A percentile compares a stretch with the other conserved stretches of the same genome.
These are phyloP conservation scores for Plumapathes pennacea DNA, from an alignment of 92 coral and sea anemone genomes.

Conservation along the genomic window DNA sequence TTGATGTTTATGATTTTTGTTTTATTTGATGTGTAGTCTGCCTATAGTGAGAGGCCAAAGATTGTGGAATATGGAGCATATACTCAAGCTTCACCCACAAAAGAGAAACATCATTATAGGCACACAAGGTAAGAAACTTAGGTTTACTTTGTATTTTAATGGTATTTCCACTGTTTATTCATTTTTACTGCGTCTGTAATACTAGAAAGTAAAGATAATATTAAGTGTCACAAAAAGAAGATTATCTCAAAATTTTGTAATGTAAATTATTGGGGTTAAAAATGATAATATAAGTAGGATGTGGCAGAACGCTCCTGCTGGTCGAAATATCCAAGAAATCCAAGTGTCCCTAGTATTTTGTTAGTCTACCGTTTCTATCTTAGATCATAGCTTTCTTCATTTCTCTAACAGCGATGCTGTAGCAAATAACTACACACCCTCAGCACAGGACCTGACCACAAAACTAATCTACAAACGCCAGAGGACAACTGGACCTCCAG, in stretches of 20 bases:
- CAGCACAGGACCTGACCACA: slow-evolving; percentile 84
- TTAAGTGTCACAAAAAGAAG: no score
- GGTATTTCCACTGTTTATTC: no score
- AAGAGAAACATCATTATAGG: slow-evolving; percentile 82
- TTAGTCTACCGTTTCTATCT: neutral
- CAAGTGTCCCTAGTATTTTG: no score
- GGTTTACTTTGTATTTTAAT: no score
- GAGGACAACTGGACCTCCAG: slow-evolving; percentile 28
- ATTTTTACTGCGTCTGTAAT: no score
- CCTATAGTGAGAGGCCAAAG: slow-evolving; percentile 90
- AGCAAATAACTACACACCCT: slow-evolving; percentile 95
- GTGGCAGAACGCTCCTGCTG: no score
- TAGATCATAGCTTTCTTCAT: neutral
- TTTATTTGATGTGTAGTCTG: slow-evolving; percentile 82
- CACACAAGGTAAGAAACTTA: slow-evolving; percentile 81
- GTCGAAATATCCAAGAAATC: no score
- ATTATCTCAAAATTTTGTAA: no score
- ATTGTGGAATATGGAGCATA: slow-evolving; percentile 94
- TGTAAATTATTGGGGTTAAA: no score
- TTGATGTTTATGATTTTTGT: no score
- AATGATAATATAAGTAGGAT: no score
- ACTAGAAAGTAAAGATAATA: no score
- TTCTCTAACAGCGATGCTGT: slow-evolving; percentile 80
- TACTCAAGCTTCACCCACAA: slow-evolving; percentile 90
- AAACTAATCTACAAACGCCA: slow-evolving; percentile 71